Conservation (phyloP, 2,113 vertebrate genomes). For the Notechis scutatus region DNA sequence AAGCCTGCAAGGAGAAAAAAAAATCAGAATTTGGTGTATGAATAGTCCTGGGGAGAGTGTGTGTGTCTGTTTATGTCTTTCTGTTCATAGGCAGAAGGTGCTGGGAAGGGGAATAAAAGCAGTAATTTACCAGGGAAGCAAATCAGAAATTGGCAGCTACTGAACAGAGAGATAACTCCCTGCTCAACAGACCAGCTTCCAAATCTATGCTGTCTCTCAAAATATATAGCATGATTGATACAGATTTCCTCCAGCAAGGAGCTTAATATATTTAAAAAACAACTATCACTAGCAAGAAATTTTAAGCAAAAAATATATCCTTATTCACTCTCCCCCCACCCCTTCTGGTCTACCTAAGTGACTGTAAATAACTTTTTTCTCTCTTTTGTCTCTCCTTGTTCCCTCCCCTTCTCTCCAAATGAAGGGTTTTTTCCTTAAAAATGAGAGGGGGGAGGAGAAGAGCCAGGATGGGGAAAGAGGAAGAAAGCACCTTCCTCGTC, state of each 20-base stretch:
- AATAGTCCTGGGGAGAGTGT: background rate
- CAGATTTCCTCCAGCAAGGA: background rate
- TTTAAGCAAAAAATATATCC: background rate
- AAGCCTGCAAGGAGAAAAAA: background rate
- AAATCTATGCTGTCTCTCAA: background rate
- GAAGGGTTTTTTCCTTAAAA: background rate
- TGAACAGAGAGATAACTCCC: background rate
- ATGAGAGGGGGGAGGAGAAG: accelerated
- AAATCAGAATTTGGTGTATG: background rate
- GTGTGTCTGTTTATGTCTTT: background rate
- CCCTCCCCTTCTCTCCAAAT: background rate
- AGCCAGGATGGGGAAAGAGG: background rate
- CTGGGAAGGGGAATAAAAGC: background rate
- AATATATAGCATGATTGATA: background rate
- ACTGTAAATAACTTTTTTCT: background rate
- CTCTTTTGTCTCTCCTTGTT: background rate
- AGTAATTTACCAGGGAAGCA: background rate
- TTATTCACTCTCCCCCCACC: background rate
- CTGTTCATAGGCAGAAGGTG: background rate
- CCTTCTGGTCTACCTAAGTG: background rate
- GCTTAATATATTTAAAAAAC: constrained; percentile 5
- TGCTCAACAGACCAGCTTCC: background rate
- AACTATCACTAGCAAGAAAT: background rate
- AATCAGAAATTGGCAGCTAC: background rate
- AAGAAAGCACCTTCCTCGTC: background rate